Evolutionary conservation across 2,888 invertebrate genomes (phyloP), one percentile per base, ranked within the genome.

Genomic region (Morpho helenor): DNA sequence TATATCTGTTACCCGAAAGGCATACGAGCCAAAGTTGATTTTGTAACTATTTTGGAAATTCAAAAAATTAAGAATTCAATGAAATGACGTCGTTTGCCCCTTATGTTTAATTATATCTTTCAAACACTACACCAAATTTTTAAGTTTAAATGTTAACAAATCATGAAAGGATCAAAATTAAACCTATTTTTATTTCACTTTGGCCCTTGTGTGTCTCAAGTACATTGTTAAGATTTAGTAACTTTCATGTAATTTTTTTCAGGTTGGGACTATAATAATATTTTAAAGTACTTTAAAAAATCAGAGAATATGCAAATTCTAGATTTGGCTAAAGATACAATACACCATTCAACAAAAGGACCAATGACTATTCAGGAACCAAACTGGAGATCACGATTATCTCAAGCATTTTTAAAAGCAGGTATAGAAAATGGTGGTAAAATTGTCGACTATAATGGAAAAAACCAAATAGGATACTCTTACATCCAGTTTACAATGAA

Each of bases 261-360:
- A 54, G 95, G 93, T 44, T 96, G 96, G 96, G 88, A 93, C 60
- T 95, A 92, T 77, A 80, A 92, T 0, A 92, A 91, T 8, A 89
- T 95, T 1, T 78, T 95, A 6, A 92, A 91, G 0, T 95, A 95
- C 76, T 95, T 95, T 73, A 93, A 91, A 70, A 94, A 93, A 78
- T 93, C 94, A 0, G 94, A 95, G 79, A 92, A 94, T 74, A 93
- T 93, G 74, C 79, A 69, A 56, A 70, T 73, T 55, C 91, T 92
- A 7, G 88, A 92, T 64, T 77, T 92, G 7, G 73, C 72, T 2
- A 66, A 75, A 55, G 80, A 84, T 57, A 93, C 91, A 50, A 75
- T 79, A 23, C 93, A 92, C 69, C 94, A 94, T 71, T 92, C 92
- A 0, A 88, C 74, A 0, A 91, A 85, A 5, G 95, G 95, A 1